Percentiles rank a stretch among this genome's conserved stretches.
These are phyloP conservation scores for Aphodius sticticus DNA, from an alignment of 2,888 invertebrate genomes.

Conservation along the genomic window DNA sequence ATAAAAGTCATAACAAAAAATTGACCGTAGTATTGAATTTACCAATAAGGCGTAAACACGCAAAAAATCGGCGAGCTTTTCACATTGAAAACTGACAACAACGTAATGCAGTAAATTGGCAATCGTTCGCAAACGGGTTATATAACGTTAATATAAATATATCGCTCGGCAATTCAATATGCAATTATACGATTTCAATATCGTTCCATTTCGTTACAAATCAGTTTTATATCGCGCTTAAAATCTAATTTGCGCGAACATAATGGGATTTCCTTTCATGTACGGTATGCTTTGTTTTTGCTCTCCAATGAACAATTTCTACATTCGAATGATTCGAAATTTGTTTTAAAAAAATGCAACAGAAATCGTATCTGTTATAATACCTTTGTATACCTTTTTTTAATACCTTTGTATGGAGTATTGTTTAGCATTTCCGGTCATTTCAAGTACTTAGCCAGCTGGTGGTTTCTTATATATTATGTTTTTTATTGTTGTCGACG, in stretches of 20 bases:
- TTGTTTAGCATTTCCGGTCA: background rate
- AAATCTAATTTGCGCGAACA: background rate
- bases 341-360: too few species aligned
- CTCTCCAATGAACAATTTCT: background rate
- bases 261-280: background rate
- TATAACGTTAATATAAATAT: background rate
- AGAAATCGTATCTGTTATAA: background rate
- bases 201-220: slow-evolving; percentile 4
- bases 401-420: background rate
- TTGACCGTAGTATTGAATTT: background rate
- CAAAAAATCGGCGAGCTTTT: background rate
- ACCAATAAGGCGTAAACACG: too few species aligned
- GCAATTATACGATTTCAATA: background rate
- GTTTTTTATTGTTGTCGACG: background rate
- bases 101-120: background rate
- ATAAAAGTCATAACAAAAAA: background rate
- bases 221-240: slow-evolving; percentile 4
- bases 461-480: background rate
- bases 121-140: background rate
- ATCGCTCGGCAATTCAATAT: background rate
- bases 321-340: background rate
- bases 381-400: background rate
- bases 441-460: background rate
- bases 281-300: too few species aligned
- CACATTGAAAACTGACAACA: background rate